Percentiles rank a stretch among this genome's conserved stretches.
Evolutionary conservation across 2,888 invertebrate genomes (phyloP).

Genomic region (Eupsilia transversa): DNA sequence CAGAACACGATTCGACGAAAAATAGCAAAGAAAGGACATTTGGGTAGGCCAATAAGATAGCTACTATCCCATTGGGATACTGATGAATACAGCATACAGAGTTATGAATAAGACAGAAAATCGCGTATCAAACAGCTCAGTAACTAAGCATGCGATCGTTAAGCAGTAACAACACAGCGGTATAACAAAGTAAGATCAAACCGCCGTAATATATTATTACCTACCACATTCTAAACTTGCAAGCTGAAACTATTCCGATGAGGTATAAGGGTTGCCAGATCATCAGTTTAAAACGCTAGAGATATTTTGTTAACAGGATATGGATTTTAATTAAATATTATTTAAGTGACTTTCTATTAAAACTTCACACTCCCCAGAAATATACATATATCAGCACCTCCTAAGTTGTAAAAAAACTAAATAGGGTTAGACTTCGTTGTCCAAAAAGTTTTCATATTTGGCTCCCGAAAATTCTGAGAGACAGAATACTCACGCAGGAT

Average conservation of each 20-base stretch:
- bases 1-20: too few relatives aligned
- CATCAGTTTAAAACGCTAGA: not conserved
- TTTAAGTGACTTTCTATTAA: not conserved
- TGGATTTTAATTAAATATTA: not conserved
- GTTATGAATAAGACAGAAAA: not conserved
- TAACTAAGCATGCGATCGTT: not conserved
- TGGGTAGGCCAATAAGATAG: too few relatives aligned
- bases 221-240: not conserved
- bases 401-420: not conserved
- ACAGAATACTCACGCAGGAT: not conserved
- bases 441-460: not conserved
- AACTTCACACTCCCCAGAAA: not conserved
- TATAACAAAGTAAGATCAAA: not conserved
- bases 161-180: not conserved
- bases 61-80: not conserved
- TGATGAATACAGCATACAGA: not conserved
- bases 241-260: conserved; percentile 1
- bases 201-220: not conserved
- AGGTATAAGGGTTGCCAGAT: not conserved
- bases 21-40: too few relatives aligned
- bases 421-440: not conserved
- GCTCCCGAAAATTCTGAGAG: not conserved
- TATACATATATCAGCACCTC: too few relatives aligned
- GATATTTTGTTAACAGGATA: not conserved
- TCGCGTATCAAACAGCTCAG: not conserved